phyloP scores from a whole-genome alignment of 2,113 vertebrate genomes.

The Corythoichthys haematopterus region DNA sequence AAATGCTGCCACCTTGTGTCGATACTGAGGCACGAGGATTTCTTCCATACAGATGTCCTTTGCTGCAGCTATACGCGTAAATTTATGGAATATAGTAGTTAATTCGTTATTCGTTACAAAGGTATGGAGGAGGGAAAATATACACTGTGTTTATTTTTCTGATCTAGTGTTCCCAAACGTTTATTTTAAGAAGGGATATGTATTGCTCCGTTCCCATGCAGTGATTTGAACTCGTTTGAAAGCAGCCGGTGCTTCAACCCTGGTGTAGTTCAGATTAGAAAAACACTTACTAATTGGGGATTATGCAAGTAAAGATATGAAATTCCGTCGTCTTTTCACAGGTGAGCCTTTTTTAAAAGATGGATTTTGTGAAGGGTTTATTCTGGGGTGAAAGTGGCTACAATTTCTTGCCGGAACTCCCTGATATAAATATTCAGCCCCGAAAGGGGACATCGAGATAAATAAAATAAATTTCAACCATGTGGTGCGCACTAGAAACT shows the following conservation, averaged over 20 bases:
- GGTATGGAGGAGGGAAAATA: background rate
- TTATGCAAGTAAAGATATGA: background rate
- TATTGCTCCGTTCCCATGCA: background rate
- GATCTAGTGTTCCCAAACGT: background rate
- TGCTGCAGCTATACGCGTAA: background rate
- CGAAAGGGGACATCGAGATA: too few species aligned
- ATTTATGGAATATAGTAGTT: background rate
- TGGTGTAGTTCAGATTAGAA: background rate
- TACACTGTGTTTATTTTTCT: background rate
- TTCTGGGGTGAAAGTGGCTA: too few species aligned
- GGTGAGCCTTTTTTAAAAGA: too few species aligned
- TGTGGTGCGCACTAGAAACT: too few species aligned
- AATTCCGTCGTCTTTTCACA: background rate
- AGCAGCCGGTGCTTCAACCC: background rate
- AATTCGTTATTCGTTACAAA: background rate
- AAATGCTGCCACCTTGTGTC: conserved; percentile 1
- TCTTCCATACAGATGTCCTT: background rate
- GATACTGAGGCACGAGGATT: background rate
- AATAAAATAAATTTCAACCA: too few species aligned
- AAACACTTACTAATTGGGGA: background rate
- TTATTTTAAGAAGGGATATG: background rate
- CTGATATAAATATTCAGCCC: too few species aligned
- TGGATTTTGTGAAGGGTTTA: too few species aligned
- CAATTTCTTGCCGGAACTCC: too few species aligned
- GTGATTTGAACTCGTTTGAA: background rate